A percentile compares a stretch with the other conserved stretches of the same genome.
These are phyloP conservation scores for Thyatira batis DNA, from an alignment of 2,888 invertebrate species.

Conservation along the genomic window DNA sequence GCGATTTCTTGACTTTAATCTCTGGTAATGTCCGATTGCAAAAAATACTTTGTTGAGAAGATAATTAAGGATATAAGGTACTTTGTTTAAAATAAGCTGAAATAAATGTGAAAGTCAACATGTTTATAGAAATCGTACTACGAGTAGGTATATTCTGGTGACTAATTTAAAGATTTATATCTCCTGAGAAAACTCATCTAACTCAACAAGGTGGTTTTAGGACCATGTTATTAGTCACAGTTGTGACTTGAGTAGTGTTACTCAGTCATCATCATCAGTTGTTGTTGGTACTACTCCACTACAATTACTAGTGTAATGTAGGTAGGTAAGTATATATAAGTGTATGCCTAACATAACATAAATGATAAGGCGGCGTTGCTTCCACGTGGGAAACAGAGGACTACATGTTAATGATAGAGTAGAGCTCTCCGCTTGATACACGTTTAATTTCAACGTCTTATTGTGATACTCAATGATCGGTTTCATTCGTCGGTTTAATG, in stretches of 20 bases:
- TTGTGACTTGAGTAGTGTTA: too few relatives aligned
- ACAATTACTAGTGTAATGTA: too few relatives aligned
- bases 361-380: background rate
- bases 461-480: slow-evolving; percentile 21
- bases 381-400: background rate
- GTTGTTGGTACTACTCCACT: too few relatives aligned
- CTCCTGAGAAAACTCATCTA: too few relatives aligned
- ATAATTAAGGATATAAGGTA: background rate
- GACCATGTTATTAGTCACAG: too few relatives aligned
- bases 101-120: slow-evolving; percentile 9
- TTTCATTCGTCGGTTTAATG: slow-evolving; percentile 36
- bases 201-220: too few relatives aligned
- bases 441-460: slow-evolving; percentile 6
- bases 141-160: too few relatives aligned
- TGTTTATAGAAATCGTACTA: background rate
- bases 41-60: slow-evolving; percentile 5
- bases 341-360: background rate
- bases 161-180: too few relatives aligned
- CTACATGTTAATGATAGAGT: background rate
- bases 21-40: slow-evolving; percentile 12
- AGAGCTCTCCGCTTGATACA: background rate
- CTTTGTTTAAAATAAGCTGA: background rate
- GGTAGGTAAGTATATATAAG: too few relatives aligned
- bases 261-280: too few relatives aligned
- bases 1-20: slow-evolving; percentile 9